Conservation (phyloP, 2,113 vertebrate species). For the Diadophis punctatus region DNA sequence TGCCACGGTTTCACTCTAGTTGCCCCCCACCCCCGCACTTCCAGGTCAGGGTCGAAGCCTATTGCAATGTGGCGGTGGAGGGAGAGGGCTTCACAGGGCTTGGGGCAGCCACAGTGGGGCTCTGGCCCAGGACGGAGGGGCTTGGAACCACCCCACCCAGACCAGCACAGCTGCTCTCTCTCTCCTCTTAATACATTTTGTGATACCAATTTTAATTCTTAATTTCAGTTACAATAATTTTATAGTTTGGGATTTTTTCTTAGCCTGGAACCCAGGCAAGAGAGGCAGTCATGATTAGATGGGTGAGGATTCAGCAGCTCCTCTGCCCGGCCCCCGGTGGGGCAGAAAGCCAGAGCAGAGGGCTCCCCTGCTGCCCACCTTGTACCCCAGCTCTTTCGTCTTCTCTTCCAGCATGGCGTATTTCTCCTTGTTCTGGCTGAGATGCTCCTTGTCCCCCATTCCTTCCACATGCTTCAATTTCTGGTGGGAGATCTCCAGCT, state of each 20-base stretch:
- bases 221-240: background rate
- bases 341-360: background rate
- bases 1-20: too few relatives aligned
- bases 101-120: background rate
- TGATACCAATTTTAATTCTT: background rate
- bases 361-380: constrained; percentile 67
- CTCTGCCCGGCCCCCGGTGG: background rate
- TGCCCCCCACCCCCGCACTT: too few relatives aligned
- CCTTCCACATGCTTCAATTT: constrained; percentile 86
- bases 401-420: constrained; percentile 83
- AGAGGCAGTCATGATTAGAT: background rate
- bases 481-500: constrained; percentile 92
- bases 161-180: background rate
- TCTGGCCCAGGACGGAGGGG: background rate
- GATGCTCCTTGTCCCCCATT: constrained; percentile 82
- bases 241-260: background rate
- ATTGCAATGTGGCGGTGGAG: background rate
- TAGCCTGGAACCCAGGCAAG: background rate
- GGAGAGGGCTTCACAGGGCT: background rate
- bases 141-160: background rate
- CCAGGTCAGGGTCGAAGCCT: background rate
- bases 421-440: constrained; percentile 84
- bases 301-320: background rate
- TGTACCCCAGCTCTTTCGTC: constrained; percentile 91
- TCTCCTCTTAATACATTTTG: background rate